A percentile compares a stretch with the other conserved stretches of the same genome.
Conservation (phyloP, 2,888 invertebrate genomes). For the Trileptium ribeirensis region DNA sequence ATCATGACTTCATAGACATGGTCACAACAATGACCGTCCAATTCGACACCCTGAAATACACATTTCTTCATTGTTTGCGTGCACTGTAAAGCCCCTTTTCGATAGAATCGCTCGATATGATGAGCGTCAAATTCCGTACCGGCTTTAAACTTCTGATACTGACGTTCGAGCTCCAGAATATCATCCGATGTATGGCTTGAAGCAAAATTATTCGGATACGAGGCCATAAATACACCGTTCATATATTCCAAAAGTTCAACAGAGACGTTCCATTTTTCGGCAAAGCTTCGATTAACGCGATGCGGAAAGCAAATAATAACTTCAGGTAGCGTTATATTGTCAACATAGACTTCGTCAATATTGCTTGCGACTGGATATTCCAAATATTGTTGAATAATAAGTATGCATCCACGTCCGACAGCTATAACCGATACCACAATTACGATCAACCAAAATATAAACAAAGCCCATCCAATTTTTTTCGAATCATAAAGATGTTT, state of each 20-base stretch:
- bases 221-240: background rate
- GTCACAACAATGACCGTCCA: background rate
- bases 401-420: background rate
- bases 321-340: background rate
- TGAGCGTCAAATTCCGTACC: background rate
- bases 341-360: background rate
- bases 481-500: background rate
- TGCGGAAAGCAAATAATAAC: background rate
- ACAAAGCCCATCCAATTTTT: background rate
- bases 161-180: background rate
- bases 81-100: background rate
- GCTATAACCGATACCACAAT: background rate
- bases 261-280: background rate
- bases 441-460: background rate
- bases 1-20: background rate
- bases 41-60: background rate
- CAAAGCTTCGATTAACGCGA: background rate
- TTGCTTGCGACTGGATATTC: background rate
- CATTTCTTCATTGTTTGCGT: background rate
- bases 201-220: background rate
- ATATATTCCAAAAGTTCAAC: background rate
- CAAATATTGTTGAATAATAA: background rate
- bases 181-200: background rate
- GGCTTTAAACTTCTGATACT: background rate
- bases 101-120: background rate